Evolutionary conservation across 2,113 vertebrate genomes (phyloP).

Genomic region (Osmerus mordax): DNA sequence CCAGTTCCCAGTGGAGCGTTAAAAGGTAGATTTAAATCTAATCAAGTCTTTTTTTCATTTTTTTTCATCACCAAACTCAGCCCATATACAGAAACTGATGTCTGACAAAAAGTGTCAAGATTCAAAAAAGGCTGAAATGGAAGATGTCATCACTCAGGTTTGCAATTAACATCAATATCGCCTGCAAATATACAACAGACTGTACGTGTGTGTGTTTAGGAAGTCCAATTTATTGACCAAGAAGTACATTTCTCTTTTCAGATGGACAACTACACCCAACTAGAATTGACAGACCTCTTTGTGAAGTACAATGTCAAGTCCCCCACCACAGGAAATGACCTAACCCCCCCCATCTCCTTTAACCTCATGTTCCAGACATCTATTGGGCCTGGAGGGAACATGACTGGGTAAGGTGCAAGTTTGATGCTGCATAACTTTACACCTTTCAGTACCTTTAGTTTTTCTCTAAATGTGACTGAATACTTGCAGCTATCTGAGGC

Average conservation of each 20-base stretch:
- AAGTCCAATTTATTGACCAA: neutral
- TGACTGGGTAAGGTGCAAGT: slow-evolving; percentile 81
- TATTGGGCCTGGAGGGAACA: slow-evolving; percentile 95
- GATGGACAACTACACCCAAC: slow-evolving; percentile 94
- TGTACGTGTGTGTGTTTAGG: neutral
- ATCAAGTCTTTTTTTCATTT: no score
- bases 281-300: slow-evolving; percentile 89
- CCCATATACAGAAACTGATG: slow-evolving; percentile 95
- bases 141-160: slow-evolving; percentile 88
- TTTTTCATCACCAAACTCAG: slow-evolving; percentile 53
- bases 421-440: neutral
- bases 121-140: slow-evolving; percentile 93
- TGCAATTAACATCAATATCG: neutral
- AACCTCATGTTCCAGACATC: slow-evolving; percentile 99
- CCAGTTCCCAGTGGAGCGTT: neutral
- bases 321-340: slow-evolving; percentile 90
- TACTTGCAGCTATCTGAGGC: slow-evolving; percentile 87
- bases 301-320: slow-evolving; percentile 94
- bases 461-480: neutral
- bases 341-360: slow-evolving; percentile 89
- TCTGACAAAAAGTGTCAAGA: slow-evolving; percentile 93
- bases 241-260: slow-evolving; percentile 40
- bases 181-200: neutral
- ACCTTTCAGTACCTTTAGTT: neutral
- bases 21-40: neutral